These are phyloP conservation scores for Cecropterus lyciades DNA, from an alignment of 1,140 invertebrate species.

Conservation along the genomic window DNA sequence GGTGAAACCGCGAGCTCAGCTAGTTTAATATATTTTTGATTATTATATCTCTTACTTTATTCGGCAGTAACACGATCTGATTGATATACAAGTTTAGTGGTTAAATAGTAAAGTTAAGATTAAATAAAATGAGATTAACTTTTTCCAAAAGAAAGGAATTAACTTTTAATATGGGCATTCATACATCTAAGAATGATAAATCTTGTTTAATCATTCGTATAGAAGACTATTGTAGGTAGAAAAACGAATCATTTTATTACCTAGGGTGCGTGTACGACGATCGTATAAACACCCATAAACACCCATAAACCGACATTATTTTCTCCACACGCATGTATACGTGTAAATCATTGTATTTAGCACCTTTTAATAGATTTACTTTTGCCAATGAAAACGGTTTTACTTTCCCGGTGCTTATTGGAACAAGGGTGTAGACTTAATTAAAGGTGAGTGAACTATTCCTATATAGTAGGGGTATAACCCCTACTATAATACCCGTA, in stretches of 20 bases:
- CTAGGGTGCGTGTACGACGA: not conserved
- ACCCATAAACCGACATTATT: not conserved
- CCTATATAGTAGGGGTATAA: not conserved
- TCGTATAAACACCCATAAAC: not conserved
- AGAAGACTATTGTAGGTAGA: not conserved
- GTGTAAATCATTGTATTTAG: not conserved
- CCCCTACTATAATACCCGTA: too few relatives aligned
- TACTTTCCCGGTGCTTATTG: not conserved
- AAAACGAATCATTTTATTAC: not conserved
- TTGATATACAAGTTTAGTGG: too few relatives aligned
- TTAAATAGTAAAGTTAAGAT: too few relatives aligned
- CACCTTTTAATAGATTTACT: not conserved
- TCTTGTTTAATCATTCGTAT: too few relatives aligned
- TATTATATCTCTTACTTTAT: too few relatives aligned
- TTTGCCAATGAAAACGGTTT: not conserved
- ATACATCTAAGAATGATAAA: too few relatives aligned
- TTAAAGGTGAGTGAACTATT: not conserved
- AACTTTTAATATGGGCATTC: too few relatives aligned
- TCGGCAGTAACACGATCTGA: too few relatives aligned
- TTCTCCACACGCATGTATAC: not conserved
- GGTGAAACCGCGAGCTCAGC: too few relatives aligned
- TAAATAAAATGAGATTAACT: too few relatives aligned
- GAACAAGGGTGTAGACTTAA: not conserved
- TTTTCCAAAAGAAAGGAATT: too few relatives aligned
- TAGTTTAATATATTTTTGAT: too few relatives aligned